phyloP scores from a whole-genome alignment of 2,888 invertebrate species.

The Chironomus riparius region DNA sequence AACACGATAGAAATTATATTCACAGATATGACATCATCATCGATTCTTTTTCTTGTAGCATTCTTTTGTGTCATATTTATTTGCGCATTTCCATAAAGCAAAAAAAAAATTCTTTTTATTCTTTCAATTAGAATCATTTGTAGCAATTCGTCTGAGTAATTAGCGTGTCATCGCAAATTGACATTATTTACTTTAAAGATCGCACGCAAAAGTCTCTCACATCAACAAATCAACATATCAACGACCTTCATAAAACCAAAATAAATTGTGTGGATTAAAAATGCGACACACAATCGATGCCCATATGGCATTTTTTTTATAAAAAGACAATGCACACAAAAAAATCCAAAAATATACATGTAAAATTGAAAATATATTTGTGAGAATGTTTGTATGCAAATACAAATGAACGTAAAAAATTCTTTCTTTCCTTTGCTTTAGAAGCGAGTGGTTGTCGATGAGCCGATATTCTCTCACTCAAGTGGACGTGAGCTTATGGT shows the following conservation, averaged over 20 bases:
- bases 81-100: background rate
- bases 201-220: background rate
- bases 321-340: constrained; percentile 5
- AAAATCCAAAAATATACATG: constrained; percentile 25
- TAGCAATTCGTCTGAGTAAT: background rate
- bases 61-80: too few species aligned
- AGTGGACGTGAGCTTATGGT: constrained; percentile 1
- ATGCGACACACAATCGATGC: background rate
- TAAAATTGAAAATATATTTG: background rate
- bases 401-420: background rate
- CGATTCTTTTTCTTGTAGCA: too few species aligned
- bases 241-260: background rate
- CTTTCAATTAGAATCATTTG: background rate
- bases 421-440: background rate
- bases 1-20: too few species aligned
- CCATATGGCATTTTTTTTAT: constrained; percentile 6
- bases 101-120: background rate
- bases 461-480: background rate
- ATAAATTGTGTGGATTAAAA: background rate
- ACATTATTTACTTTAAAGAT: background rate
- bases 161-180: background rate
- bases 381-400: background rate
- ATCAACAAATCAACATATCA: background rate
- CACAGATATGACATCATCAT: too few species aligned
- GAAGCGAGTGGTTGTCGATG: background rate